A percentile compares a stretch with the other conserved stretches of the same genome.
Evolutionary conservation across 2,797 vertebrate genomes (phyloP).

Genomic region (Crocidura indochinensis): DNA sequence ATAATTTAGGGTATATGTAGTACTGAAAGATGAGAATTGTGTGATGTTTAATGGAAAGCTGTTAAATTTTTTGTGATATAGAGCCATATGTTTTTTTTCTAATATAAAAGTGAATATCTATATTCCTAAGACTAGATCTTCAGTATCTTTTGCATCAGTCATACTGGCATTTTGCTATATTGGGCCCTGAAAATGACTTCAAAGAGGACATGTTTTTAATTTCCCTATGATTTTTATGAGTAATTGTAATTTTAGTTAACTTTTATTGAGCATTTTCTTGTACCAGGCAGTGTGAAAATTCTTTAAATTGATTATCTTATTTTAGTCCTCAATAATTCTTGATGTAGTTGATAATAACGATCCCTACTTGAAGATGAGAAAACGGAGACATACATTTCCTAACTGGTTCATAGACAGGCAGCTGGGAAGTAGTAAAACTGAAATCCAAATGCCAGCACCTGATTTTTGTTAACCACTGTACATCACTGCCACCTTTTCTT

Average conservation of each 20-base stretch:
- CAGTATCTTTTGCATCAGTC: slow-evolving; percentile 56
- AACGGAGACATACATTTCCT: background rate
- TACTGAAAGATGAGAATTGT: slow-evolving; percentile 17
- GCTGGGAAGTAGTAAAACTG: background rate
- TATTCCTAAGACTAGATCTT: slow-evolving; percentile 75
- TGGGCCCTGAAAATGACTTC: slow-evolving; percentile 38
- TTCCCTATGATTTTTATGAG: slow-evolving; percentile 8
- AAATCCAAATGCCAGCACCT: background rate
- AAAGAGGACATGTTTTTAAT: slow-evolving; percentile 61
- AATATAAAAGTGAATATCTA: slow-evolving; percentile 77
- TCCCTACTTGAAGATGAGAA: slow-evolving; percentile 32
- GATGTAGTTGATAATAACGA: slow-evolving; percentile 17
- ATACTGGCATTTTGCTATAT: slow-evolving; percentile 40
- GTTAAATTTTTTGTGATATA: slow-evolving; percentile 46
- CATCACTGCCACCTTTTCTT: background rate
- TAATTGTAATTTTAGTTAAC: slow-evolving; percentile 60
- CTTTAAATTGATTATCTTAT: slow-evolving; percentile 57
- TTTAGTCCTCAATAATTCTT: slow-evolving; percentile 7
- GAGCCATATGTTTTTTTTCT: slow-evolving; percentile 78
- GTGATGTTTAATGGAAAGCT: slow-evolving; percentile 71
- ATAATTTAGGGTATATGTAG: slow-evolving; percentile 30
- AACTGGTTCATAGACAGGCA: slow-evolving; percentile 9
- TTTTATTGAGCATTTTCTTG: slow-evolving; percentile 60
- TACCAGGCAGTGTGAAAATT: slow-evolving; percentile 23
- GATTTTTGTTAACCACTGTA: background rate